Evolutionary conservation across 1,140 invertebrate species (phyloP), one percentile per base, ranked within the genome.

Genomic region (Cepaea nemoralis): DNA sequence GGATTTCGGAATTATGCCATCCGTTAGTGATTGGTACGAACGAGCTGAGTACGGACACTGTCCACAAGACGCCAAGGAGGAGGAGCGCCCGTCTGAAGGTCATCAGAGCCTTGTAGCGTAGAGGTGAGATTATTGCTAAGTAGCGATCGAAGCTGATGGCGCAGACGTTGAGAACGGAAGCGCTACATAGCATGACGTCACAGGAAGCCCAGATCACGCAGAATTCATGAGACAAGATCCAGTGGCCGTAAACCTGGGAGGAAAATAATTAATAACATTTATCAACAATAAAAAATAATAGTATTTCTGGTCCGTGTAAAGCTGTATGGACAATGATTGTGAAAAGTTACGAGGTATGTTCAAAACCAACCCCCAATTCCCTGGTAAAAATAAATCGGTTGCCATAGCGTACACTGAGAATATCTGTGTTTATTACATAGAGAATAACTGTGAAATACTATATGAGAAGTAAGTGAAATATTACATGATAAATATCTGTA

Each of bases 201-300:
- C 98, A 98, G 40, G 97, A 97, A 81, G 98, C 96, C 98, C 98
- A 99, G 40, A 97, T 97, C 91, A 99, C 97, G 93, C 98, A 99
- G 93, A 99, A 98, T 88, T 95, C 94, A 80, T 95, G 94, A 33
- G 97, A 97, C 89, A 99, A 98, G 86, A 97, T 94, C 98, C 98
- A 99, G 91, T 98, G 97, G 10, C 86, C 88, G 33, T 92, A 88
- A 12, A 93, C 86, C 40, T 45, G 31, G 42, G 24, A 10, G 37
- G 24, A 33, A 71, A 12, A 67, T 10, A 35, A 67, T 14, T 12
- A 12, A 67, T 31, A 6, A 14, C 27, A 8, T 67, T 31, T 67
- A 67, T 67, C 12, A 14, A 67, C 8, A 67, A 31, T 14, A 31
- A 67, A n/a, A n/a, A n/a, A n/a, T n/a, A n/a, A n/a, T n/a, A n/a